Conservation (phyloP, 2,797 vertebrate genomes). For the Loris lydekkerianus region DNA sequence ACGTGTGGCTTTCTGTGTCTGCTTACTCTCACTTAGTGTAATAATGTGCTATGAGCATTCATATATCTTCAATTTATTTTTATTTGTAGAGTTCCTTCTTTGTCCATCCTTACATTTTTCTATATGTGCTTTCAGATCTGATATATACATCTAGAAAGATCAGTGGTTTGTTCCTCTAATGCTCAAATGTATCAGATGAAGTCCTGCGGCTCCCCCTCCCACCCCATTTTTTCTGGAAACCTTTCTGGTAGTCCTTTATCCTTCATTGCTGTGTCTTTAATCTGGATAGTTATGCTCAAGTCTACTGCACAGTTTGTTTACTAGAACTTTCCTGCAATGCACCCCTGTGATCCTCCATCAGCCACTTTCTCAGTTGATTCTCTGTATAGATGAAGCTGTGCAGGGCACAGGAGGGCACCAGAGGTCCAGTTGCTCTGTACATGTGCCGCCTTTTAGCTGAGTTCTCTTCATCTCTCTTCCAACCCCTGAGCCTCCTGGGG, state of each 20-base stretch:
- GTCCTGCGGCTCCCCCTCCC: rapidly evolving
- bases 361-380: neutral
- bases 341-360: neutral
- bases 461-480: neutral
- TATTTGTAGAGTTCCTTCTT: neutral
- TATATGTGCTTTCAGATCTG: neutral
- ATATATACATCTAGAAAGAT: neutral
- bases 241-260: neutral
- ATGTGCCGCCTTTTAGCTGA: neutral
- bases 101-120: constrained; percentile 8
- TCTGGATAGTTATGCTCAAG: neutral
- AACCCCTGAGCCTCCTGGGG: neutral
- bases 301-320: neutral
- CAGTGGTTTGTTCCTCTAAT: neutral
- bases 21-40: neutral
- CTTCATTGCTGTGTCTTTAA: neutral
- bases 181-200: neutral
- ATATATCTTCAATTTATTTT: neutral
- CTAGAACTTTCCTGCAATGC: neutral
- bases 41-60: neutral
- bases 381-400: neutral
- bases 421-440: neutral
- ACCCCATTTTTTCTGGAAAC: neutral
- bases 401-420: neutral
- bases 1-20: neutral